These are phyloP conservation scores for Erebia ligea DNA, from an alignment of 2,888 invertebrate species.

Conservation along the genomic window DNA sequence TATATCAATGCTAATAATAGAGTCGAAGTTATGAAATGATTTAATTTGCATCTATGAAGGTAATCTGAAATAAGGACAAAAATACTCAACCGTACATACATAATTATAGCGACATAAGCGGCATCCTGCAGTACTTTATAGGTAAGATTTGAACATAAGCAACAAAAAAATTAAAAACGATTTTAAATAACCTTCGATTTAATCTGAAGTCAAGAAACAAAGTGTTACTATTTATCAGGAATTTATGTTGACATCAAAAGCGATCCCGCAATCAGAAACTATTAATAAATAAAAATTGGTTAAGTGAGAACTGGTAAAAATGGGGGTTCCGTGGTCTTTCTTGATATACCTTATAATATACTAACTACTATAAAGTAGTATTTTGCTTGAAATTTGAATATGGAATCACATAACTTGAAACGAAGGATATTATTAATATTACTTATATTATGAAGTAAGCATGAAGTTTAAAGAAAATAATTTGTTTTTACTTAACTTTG, in stretches of 20 bases:
- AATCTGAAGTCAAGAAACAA: slow-evolving; percentile 19
- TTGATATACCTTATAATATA: background rate
- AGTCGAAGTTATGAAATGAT: too few species aligned
- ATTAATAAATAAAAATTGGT: slow-evolving; percentile 18
- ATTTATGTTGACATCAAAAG: slow-evolving; percentile 26
- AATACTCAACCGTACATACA: background rate
- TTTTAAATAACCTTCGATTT: slow-evolving; percentile 6
- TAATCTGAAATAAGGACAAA: too few species aligned
- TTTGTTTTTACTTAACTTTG: too few species aligned
- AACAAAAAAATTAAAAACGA: slow-evolving; percentile 26
- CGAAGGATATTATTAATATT: too few species aligned
- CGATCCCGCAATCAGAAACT: slow-evolving; percentile 20
- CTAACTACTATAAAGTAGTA: too few species aligned
- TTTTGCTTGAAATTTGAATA: too few species aligned
- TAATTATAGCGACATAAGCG: background rate
- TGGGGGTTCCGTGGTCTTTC: background rate
- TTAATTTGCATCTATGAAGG: too few species aligned
- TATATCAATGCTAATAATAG: too few species aligned
- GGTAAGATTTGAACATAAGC: background rate
- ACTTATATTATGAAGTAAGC: too few species aligned
- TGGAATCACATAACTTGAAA: too few species aligned
- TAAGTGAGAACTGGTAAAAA: background rate
- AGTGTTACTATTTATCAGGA: slow-evolving; percentile 24
- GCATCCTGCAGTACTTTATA: background rate
- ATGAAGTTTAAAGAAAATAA: too few species aligned